phyloP scores from a whole-genome alignment of 92 coral and sea anemone species.

The Palythoa caribaeorum region DNA sequence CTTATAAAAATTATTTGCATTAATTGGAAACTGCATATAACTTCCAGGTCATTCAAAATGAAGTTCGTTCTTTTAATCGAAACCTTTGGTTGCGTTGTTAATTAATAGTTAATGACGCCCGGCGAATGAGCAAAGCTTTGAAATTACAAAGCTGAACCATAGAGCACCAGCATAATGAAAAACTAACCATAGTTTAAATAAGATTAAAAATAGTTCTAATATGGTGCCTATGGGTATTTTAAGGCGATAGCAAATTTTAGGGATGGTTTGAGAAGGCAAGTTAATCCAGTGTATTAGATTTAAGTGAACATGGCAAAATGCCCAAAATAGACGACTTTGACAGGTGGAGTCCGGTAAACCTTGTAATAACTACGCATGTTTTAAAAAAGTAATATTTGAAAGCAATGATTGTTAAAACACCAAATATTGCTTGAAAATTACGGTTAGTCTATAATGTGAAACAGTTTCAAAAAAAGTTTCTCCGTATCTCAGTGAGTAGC shows the following conservation, averaged over 20 bases:
- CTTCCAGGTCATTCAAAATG: background rate
- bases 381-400: background rate
- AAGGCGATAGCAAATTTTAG: background rate
- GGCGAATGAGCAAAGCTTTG: conserved; percentile 29
- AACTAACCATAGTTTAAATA: background rate
- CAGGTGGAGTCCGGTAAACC: conserved; percentile 30
- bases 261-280: background rate
- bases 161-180: conserved; percentile 13
- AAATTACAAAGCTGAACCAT: conserved; percentile 1
- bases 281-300: conserved; percentile 13
- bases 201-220: background rate
- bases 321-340: background rate
- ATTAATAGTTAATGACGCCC: conserved; percentile 26
- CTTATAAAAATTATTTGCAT: background rate
- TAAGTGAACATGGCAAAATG: conserved; percentile 32
- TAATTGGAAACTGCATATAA: background rate
- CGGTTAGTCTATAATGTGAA: background rate
- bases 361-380: background rate
- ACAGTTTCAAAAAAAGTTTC: background rate
- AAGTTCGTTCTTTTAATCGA: conserved; percentile 38
- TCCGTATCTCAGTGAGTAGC: background rate
- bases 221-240: background rate
- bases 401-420: background rate
- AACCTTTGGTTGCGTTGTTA: conserved; percentile 22
- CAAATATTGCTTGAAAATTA: background rate